phyloP scores from a whole-genome alignment of 2,888 invertebrate genomes.

The Scaptomyza reducta region DNA sequence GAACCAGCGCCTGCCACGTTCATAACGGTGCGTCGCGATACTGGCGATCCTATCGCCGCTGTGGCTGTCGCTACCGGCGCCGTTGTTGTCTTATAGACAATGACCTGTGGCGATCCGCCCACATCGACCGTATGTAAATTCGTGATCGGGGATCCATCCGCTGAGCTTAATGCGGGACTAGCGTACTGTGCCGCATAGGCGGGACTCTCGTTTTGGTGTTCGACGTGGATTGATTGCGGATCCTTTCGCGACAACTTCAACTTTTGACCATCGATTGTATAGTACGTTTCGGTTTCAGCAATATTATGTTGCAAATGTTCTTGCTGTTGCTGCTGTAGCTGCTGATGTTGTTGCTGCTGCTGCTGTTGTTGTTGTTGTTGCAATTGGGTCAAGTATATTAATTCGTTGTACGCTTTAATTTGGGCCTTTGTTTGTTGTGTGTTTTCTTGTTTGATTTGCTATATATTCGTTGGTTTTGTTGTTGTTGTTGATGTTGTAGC shows the following conservation, averaged over 20 bases:
- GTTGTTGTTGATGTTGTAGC: slow-evolving; percentile 37
- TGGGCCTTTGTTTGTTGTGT: slow-evolving; percentile 90
- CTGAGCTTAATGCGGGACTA: slow-evolving; percentile 86
- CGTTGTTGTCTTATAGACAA: slow-evolving; percentile 81
- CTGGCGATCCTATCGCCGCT: slow-evolving; percentile 70
- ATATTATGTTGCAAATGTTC: slow-evolving; percentile 62
- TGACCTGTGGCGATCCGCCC: slow-evolving; percentile 78
- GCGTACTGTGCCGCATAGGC: slow-evolving; percentile 91
- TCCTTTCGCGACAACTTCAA: slow-evolving; percentile 78
- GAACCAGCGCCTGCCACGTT: slow-evolving; percentile 79
- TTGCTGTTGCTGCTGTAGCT: slow-evolving; percentile 62
- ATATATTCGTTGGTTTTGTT: slow-evolving; percentile 39
- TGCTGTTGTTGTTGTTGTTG: slow-evolving; percentile 78
- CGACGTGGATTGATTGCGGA: slow-evolving; percentile 63
- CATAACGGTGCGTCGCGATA: slow-evolving; percentile 73
- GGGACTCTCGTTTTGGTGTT: slow-evolving; percentile 75
- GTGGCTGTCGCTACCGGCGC: slow-evolving; percentile 48
- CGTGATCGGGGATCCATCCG: slow-evolving; percentile 81
- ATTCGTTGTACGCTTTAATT: slow-evolving; percentile 91
- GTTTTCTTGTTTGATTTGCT: slow-evolving; percentile 83
- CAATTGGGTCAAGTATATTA: slow-evolving; percentile 84
- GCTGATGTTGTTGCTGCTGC: slow-evolving; percentile 65
- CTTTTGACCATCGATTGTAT: slow-evolving; percentile 80
- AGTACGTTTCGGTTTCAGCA: slow-evolving; percentile 74
- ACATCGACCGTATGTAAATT: slow-evolving; percentile 77